phyloP scores from a whole-genome alignment of 2,888 invertebrate genomes.

The Frankliniella intonsa region DNA sequence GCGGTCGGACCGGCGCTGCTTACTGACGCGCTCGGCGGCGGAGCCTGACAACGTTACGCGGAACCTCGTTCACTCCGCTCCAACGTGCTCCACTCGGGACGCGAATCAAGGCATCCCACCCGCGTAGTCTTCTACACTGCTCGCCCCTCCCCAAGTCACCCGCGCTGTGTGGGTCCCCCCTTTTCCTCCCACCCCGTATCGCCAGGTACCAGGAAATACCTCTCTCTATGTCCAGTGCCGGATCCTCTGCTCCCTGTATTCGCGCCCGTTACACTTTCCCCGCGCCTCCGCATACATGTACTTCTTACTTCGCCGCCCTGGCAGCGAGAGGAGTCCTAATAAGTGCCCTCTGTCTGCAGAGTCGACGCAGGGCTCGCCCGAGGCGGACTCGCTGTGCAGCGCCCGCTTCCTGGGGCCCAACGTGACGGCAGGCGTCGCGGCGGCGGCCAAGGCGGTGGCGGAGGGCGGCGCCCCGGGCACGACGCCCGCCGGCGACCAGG shows the following conservation, averaged over 20 bases:
- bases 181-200: too few species aligned
- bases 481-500: neutral
- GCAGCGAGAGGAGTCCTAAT: neutral
- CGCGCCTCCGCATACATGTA: neutral
- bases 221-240: too few species aligned
- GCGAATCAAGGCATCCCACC: too few species aligned
- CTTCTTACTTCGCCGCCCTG: neutral
- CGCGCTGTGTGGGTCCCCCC: too few species aligned
- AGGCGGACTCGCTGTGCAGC: constrained; percentile 12
- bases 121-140: too few species aligned
- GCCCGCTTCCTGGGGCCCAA: neutral
- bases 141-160: too few species aligned
- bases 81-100: too few species aligned
- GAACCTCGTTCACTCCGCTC: too few species aligned
- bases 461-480: neutral
- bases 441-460: neutral
- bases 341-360: neutral
- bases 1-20: too few species aligned
- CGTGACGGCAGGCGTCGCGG: neutral
- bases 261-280: neutral
- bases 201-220: too few species aligned
- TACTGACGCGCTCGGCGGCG: too few species aligned
- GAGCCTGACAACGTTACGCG: too few species aligned
- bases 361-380: constrained; percentile 2
- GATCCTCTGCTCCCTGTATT: neutral